These are phyloP conservation scores for Halocaridina rubra DNA, from an alignment of 2,888 invertebrate genomes.

Conservation along the genomic window DNA sequence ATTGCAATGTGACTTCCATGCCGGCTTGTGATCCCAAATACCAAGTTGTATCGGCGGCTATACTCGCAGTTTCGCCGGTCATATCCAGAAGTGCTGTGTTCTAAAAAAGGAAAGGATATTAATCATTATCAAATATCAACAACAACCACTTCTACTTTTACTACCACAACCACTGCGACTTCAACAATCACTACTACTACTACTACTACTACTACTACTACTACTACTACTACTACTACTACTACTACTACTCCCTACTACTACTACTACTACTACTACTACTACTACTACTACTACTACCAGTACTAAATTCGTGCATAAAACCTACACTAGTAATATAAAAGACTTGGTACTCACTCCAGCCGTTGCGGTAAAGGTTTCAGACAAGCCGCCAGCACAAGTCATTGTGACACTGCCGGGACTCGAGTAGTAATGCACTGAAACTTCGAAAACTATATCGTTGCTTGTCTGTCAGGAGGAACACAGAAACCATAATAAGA, in stretches of 20 bases:
- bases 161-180: too few species aligned
- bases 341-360: background rate
- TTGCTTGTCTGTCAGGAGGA: background rate
- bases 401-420: background rate
- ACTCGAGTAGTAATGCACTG: background rate
- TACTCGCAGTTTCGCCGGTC: background rate
- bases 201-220: background rate
- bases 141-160: too few species aligned
- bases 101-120: background rate
- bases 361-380: background rate
- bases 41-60: constrained; percentile 12
- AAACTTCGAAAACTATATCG: constrained; percentile 4
- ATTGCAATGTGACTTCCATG: constrained; percentile 10
- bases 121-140: too few species aligned
- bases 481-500: background rate
- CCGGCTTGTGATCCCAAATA: constrained; percentile 46
- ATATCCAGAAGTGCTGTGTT: background rate
- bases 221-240: background rate
- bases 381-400: background rate
- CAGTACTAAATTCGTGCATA: too few species aligned
- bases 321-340: too few species aligned
- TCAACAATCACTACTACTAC: too few species aligned
- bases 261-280: too few species aligned
- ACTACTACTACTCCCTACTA: too few species aligned
- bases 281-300: too few species aligned